A percentile compares a stretch with the other conserved stretches of the same genome.
These are phyloP conservation scores for Berghia stephanieae DNA, from an alignment of 1,140 invertebrate genomes.

Conservation along the genomic window DNA sequence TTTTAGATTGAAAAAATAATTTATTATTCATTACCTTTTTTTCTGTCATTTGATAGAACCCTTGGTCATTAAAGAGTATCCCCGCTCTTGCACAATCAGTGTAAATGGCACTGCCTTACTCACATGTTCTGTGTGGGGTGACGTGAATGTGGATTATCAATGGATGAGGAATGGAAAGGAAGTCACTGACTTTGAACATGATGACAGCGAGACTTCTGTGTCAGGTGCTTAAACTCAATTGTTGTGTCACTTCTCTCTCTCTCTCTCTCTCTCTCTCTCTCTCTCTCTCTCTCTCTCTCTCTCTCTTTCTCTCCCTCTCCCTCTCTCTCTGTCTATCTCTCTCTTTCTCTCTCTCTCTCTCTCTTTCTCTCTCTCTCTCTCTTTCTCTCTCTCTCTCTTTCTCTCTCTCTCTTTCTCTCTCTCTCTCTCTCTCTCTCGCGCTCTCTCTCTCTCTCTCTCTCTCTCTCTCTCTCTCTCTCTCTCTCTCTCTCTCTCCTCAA, in stretches of 20 bases:
- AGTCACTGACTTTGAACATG: neutral
- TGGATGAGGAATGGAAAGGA: neutral
- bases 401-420: neutral
- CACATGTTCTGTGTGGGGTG: slow-evolving; percentile 4
- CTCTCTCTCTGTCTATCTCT: too few species aligned
- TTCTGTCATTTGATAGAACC: too few species aligned
- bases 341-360: too few species aligned
- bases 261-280: too few species aligned
- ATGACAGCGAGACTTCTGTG: neutral
- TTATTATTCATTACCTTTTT: too few species aligned
- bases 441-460: neutral
- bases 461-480: too few species aligned
- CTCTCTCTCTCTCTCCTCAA: too few species aligned
- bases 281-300: too few species aligned
- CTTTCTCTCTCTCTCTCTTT: neutral
- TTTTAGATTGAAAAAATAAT: too few species aligned
- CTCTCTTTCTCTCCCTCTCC: too few species aligned
- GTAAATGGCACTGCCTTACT: slow-evolving; percentile 10
- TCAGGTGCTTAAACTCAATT: neutral
- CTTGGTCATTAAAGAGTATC: slow-evolving; percentile 24
- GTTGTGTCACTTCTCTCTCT: neutral
- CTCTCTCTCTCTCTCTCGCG: neutral
- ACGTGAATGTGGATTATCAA: neutral
- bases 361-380: slow-evolving; percentile 11
- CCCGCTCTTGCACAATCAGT: slow-evolving; percentile 10